These are phyloP conservation scores for Myotis lucifugus DNA, from an alignment of 2,113 vertebrate species.

Conservation along the genomic window DNA sequence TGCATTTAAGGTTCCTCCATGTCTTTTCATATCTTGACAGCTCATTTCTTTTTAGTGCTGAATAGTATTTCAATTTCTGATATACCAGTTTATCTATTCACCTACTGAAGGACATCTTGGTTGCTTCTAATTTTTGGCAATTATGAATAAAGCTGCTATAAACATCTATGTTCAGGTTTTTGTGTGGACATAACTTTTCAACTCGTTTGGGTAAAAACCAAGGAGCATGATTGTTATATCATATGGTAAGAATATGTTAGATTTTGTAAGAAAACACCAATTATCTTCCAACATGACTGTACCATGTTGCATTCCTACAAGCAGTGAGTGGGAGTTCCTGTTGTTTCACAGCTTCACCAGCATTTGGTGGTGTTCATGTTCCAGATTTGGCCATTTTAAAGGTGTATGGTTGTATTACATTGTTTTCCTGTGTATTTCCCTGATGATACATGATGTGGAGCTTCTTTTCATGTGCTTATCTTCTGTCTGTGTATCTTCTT, in stretches of 20 bases:
- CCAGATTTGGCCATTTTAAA: neutral
- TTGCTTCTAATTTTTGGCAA: neutral
- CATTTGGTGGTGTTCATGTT: neutral
- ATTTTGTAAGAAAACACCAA: neutral
- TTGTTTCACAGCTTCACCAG: neutral
- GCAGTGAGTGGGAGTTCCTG: neutral
- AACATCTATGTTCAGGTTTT: neutral
- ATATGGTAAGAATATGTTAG: neutral
- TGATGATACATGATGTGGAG: neutral
- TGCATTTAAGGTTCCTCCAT: neutral
- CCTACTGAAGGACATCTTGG: neutral
- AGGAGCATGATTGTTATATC: neutral
- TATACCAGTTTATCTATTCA: neutral
- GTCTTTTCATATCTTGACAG: neutral
- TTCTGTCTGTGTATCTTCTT: neutral
- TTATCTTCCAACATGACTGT: neutral
- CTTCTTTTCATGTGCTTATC: neutral
- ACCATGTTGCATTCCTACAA: neutral
- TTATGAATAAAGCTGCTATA: neutral
- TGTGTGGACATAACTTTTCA: neutral
- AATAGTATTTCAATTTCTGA: neutral
- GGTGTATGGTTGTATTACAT: fast-evolving
- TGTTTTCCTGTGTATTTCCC: neutral
- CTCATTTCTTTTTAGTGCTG: neutral
- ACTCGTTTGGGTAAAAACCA: neutral